Percentiles rank a stretch among this genome's conserved stretches.
phyloP scores from a whole-genome alignment of 2,888 invertebrate genomes.

The Sminthurides aquaticus region DNA sequence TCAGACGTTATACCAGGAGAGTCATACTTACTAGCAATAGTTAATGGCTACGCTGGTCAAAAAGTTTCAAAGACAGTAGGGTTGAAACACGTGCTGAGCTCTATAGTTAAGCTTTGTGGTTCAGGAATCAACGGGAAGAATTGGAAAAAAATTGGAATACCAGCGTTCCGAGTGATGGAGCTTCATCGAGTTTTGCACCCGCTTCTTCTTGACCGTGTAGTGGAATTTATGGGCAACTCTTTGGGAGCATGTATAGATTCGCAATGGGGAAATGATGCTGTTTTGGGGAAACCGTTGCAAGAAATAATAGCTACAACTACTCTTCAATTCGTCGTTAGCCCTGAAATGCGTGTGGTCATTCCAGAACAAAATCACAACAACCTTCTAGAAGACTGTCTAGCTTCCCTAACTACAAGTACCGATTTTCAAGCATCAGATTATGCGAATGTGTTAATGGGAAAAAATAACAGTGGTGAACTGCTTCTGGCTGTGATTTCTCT shows the following conservation, averaged over 20 bases:
- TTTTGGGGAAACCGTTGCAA: conserved; percentile 22
- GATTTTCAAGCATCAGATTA: conserved; percentile 6
- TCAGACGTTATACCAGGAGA: conserved; percentile 72
- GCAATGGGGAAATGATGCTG: conserved; percentile 34
- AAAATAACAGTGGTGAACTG: conserved; percentile 31
- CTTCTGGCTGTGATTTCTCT: conserved; percentile 29
- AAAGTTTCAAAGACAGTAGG: conserved; percentile 47
- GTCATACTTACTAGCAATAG: conserved; percentile 69
- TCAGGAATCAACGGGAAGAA: conserved; percentile 45
- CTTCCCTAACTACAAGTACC: conserved; percentile 1
- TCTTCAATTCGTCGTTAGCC: conserved; percentile 30
- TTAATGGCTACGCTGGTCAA: conserved; percentile 53
- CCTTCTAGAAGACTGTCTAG: conserved; percentile 32
- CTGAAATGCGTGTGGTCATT: conserved; percentile 30
- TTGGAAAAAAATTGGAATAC: conserved; percentile 28
- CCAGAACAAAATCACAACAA: conserved; percentile 29
- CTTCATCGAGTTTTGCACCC: conserved; percentile 32
- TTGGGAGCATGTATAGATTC: conserved; percentile 36
- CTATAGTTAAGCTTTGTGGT: conserved; percentile 56
- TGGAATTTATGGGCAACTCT: conserved; percentile 37
- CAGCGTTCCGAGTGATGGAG: conserved; percentile 29
- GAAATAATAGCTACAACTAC: conserved; percentile 31
- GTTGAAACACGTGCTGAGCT: conserved; percentile 58
- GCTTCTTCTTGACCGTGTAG: conserved; percentile 35
- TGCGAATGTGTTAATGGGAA: conserved; percentile 19